Evolutionary conservation across 2,888 invertebrate genomes (phyloP), one percentile per base, ranked within the genome.

Genomic region (Drosophila paranaensis): DNA sequence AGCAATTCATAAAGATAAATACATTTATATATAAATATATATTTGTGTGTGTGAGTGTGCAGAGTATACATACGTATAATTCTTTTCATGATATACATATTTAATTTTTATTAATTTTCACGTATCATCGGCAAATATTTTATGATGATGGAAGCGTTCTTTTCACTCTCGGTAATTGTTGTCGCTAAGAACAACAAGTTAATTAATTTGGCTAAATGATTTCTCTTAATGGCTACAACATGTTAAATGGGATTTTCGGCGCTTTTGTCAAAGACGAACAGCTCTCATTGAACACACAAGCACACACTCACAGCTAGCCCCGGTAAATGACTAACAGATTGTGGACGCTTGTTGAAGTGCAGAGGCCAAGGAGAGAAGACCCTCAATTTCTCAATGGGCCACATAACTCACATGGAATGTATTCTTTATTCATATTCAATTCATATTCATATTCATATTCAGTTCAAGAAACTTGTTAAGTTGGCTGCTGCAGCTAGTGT

Each of bases 161-260:
- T 89, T 89, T 88, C 89, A 86, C 84, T 89, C 84, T 71, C 70
- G 60, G 72, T 85, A 85, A 89, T 86, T 88, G 88, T 79, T 85
- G 81, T 73, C 86, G 85, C 88, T 73, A 89, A 70, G 86, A 88
- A 89, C 89, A 86, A 89, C 86, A 86, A 86, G 88, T 85, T 86
- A 86, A 86, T 86, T 86, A 86, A 86, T 86, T 86, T 85, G 78
- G 73, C 84, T 77, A 88, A 85, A 85, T 85, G 89, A 88, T 79
- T 82, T 74, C 69, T 60, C 82, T 86, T 86, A 86, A 86, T 86
- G 89, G 82, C 48, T 89, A 85, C 89, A 89, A 88, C 89, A 86
- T 86, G 89, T 81, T 86, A 79, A 82, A 89, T 89, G 88, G 73
- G 60, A 75, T 75, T 82, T 77, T 86, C 81, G 85, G 73, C 85